A percentile compares a stretch with the other conserved stretches of the same genome.
phyloP scores from a whole-genome alignment of 2,888 invertebrate species.

The Bombylius major region DNA sequence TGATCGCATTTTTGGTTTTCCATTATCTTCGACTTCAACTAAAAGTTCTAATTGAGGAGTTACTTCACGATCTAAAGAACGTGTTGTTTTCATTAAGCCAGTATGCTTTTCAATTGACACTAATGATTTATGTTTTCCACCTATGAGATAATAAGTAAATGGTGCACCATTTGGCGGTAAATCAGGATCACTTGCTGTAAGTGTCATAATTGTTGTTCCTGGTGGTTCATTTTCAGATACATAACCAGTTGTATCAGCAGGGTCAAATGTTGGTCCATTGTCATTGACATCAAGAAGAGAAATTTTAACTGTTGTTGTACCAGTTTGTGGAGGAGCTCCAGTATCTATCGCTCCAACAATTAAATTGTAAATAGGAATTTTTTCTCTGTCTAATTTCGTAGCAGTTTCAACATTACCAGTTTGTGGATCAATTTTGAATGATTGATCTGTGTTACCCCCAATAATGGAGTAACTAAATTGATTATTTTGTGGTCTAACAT shows the following conservation, averaged over 20 bases:
- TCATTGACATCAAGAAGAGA: slow-evolving; percentile 81
- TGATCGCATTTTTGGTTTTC: slow-evolving; percentile 68
- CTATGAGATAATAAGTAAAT: slow-evolving; percentile 66
- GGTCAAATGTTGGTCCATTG: slow-evolving; percentile 75
- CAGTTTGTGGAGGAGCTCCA: slow-evolving; percentile 81
- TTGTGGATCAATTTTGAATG: slow-evolving; percentile 79
- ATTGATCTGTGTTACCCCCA: slow-evolving; percentile 67
- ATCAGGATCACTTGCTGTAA: slow-evolving; percentile 83
- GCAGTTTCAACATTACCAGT: slow-evolving; percentile 72
- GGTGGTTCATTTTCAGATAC: slow-evolving; percentile 79
- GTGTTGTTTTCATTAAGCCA: slow-evolving; percentile 66
- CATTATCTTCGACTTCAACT: slow-evolving; percentile 81
- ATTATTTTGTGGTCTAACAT: slow-evolving; percentile 80
- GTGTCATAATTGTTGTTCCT: slow-evolving; percentile 67
- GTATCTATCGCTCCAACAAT: slow-evolving; percentile 80
- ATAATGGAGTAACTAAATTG: slow-evolving; percentile 85
- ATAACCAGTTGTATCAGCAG: slow-evolving; percentile 56
- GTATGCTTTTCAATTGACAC: slow-evolving; percentile 68
- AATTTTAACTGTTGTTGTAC: slow-evolving; percentile 73
- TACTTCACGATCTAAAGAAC: slow-evolving; percentile 68
- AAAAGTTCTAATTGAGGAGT: slow-evolving; percentile 61
- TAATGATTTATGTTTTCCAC: slow-evolving; percentile 62
- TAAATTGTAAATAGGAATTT: slow-evolving; percentile 56
- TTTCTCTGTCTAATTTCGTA: slow-evolving; percentile 67
- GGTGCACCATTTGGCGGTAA: slow-evolving; percentile 83